Evolutionary conservation across 2,113 vertebrate species (phyloP).

Genomic region (Heliornis fulica): DNA sequence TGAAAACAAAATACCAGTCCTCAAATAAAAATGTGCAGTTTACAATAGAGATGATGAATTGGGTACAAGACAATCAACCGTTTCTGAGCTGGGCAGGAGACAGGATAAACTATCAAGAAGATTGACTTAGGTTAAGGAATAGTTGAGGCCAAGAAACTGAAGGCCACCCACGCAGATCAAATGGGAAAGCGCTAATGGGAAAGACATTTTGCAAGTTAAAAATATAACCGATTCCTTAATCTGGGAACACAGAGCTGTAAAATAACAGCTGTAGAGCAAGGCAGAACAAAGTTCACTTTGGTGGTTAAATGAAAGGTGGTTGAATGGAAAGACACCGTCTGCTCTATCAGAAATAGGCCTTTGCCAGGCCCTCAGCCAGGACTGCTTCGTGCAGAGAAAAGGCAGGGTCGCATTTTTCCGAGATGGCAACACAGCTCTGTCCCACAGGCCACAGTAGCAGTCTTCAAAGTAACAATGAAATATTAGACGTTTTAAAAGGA

Average conservation of each 20-base stretch:
- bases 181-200: neutral
- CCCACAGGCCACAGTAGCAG: neutral
- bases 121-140: neutral
- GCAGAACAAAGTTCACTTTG: neutral
- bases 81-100: neutral
- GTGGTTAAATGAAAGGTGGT: neutral
- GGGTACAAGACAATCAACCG: neutral
- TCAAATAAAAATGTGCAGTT: neutral
- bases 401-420: neutral
- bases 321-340: neutral
- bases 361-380: neutral
- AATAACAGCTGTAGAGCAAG: slow-evolving; percentile 50
- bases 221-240: neutral
- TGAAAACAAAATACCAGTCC: neutral
- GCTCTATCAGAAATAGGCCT: slow-evolving; percentile 1
- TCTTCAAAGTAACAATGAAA: slow-evolving; percentile 62
- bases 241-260: neutral
- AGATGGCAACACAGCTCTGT: slow-evolving; percentile 17
- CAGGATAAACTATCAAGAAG: neutral
- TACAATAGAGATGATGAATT: neutral
- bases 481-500: slow-evolving; percentile 59
- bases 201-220: slow-evolving; percentile 55
- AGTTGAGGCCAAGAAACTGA: neutral
- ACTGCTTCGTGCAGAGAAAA: neutral
- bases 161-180: slow-evolving; percentile 61